Conservation (phyloP, 2,797 vertebrate genomes). For the Remorina albescens region DNA sequence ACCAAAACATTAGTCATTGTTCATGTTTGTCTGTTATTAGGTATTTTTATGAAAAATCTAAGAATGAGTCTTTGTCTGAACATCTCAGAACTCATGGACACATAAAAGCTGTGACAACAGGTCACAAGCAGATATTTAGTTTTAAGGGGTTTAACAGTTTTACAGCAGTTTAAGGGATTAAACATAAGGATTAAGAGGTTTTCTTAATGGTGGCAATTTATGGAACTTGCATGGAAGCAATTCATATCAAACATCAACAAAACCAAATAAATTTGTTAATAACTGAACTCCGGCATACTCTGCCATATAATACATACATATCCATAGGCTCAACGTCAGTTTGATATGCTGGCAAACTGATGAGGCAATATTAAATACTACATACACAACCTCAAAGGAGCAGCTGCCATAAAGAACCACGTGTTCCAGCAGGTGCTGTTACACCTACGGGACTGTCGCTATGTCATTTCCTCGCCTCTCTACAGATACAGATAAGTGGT, state of each 20-base stretch:
- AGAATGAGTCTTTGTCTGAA: neutral
- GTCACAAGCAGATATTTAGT: neutral
- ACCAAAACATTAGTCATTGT: neutral
- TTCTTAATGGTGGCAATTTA: neutral
- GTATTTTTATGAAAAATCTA: neutral
- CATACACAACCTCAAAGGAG: constrained; percentile 50
- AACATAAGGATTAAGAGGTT: neutral
- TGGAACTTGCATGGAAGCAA: neutral
- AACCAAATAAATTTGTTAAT: neutral
- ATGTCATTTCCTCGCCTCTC: constrained; percentile 64
- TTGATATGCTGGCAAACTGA: neutral
- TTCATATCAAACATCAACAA: neutral
- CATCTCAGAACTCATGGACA: neutral
- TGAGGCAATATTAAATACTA: constrained; percentile 9
- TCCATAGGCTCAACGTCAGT: neutral
- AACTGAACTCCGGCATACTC: neutral
- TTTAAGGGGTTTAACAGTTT: neutral
- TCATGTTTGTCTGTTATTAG: too few relatives aligned
- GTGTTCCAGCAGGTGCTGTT: constrained; percentile 76
- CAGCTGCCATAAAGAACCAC: constrained; percentile 73
- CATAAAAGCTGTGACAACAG: neutral
- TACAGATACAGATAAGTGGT: too few relatives aligned
- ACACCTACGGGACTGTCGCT: constrained; percentile 68
- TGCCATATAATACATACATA: neutral
- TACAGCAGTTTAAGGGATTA: neutral